These are phyloP conservation scores for Cheilosia scutellata DNA, from an alignment of 2,888 invertebrate genomes.

Conservation along the genomic window DNA sequence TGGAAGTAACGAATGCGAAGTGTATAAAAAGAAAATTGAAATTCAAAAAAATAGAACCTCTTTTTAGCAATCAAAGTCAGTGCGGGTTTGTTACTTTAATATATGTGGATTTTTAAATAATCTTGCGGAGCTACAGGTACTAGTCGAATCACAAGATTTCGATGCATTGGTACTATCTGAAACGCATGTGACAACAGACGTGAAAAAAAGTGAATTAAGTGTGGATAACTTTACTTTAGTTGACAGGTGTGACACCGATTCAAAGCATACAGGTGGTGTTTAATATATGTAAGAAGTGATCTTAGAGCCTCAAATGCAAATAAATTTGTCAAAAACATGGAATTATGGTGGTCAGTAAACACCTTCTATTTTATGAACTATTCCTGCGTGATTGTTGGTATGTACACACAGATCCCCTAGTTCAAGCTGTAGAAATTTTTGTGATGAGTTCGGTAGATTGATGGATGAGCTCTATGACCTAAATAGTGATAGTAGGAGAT, in stretches of 20 bases:
- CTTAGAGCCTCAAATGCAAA: not conserved
- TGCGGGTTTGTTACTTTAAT: not conserved
- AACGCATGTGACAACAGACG: too few species aligned
- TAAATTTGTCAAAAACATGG: not conserved
- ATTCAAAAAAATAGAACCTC: not conserved
- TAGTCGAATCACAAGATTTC: too few species aligned
- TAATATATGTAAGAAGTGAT: not conserved
- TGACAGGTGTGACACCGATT: not conserved
- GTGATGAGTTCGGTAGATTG: not conserved
- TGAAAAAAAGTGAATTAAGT: too few species aligned
- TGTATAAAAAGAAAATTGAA: not conserved
- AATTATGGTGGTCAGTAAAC: not conserved
- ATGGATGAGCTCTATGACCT: not conserved
- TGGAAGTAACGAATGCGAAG: too few species aligned
- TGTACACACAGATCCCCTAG: not conserved
- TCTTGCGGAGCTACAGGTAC: too few species aligned
- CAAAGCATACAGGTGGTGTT: not conserved
- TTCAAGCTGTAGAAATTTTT: not conserved
- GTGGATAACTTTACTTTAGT: too few species aligned
- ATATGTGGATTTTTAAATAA: not conserved
- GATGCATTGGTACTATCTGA: too few species aligned
- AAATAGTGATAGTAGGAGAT: not conserved
- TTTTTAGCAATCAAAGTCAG: constrained; percentile 3
- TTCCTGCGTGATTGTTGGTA: not conserved
- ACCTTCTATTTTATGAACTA: not conserved